Evolutionary conservation across 2,797 vertebrate genomes (phyloP), one percentile per base, ranked within the genome.

Genomic region (Pelodytes ibericus): DNA sequence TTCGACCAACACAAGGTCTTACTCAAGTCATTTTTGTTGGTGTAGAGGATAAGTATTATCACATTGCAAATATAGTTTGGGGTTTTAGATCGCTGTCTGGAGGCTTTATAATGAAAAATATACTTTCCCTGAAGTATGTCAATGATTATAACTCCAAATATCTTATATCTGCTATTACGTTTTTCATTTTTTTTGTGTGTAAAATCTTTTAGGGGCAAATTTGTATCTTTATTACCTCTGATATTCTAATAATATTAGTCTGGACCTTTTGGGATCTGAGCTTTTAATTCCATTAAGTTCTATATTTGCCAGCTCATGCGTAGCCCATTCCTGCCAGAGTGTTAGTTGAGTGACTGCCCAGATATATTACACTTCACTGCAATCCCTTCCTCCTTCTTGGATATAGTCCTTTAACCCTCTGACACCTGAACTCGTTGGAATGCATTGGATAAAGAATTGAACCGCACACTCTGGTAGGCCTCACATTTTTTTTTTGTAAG

Each of bases 211-310:
- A 20, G n/a, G 8, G 49, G n/a, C 49, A 53, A 53, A 53, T 24
- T 20, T 53, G 49, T 15, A 16, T n/a, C n/a, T 53, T 22, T 53
- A 7, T 20, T 11, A 13, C 11, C 44, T n/a, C 16, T n/a, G 11
- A 4, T n/a, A 4, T 47, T 18, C 6, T 47, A 47, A 15, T 47
- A 47, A 53, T 53, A 53, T 20, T 20, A 22, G 49, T 53, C 22
- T 53, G 49, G 22, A 53, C 24, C 49, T 22, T 53, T 24, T n/a
- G 49, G 49, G 49, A 53, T 53, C 49, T 53, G 49, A 16, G 49
- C n/a, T 53, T 44, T n/a, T 25, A 53, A 53, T 53, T 16, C 49
- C 49, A 24, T 24, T 24, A 24, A 53, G 49, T 53, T 22, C 20
- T 53, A 20, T 24, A 24, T 22, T 20, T 53, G 13, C 49, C 49